Evolutionary conservation across 2,797 vertebrate species (phyloP), one percentile per base, ranked within the genome.

Genomic region (Melanotaenia pygmaea): DNA sequence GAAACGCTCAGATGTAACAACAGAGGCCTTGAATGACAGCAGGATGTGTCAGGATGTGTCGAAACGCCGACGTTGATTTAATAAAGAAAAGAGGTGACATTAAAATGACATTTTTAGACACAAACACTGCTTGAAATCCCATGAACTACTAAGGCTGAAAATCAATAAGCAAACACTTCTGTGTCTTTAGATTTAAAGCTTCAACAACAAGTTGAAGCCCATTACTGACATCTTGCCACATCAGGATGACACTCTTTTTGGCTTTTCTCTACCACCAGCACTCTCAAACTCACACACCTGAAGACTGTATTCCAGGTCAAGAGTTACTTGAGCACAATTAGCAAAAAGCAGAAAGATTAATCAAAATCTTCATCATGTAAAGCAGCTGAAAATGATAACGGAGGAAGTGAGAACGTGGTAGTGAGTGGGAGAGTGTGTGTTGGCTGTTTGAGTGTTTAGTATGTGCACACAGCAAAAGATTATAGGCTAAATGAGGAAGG

Each of bases 391-490:
- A 38, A 26, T 20, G 61, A 79, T 43, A 51, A 65, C 59, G 69
- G 35, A 26, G 53, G 47, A 76, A 73, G 63, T 68, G 73, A 73
- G 70, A 79, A 62, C 63, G 43, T 68, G 71, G 59, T 57, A 16
- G 40, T 72, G 67, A 75, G 84, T 81, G 78, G 59, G 83, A 71
- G 75, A 38, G 38, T 57, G 67, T 59, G 54, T 65, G 68, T 66
- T 65, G 34, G 26, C 4, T 56, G 58, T 70, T 45, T 43, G 34
- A 78, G 40, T 24, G 58, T 60, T 30, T 58, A 35, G 45, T 61
- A n/a, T 47, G 64, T 35, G 56, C 7, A 30, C 26, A 5, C 16
- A 70, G 51, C 14, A 11, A 16, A 38, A 26, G 66, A 64, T 30
- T 43, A 38, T 63, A 56, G 53, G 59, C 47, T 64, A n/a, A 61